Evolutionary conservation across 35 echinoderm and acorn worm species (phyloP).

Genomic region (Eucidaris tribuloides): DNA sequence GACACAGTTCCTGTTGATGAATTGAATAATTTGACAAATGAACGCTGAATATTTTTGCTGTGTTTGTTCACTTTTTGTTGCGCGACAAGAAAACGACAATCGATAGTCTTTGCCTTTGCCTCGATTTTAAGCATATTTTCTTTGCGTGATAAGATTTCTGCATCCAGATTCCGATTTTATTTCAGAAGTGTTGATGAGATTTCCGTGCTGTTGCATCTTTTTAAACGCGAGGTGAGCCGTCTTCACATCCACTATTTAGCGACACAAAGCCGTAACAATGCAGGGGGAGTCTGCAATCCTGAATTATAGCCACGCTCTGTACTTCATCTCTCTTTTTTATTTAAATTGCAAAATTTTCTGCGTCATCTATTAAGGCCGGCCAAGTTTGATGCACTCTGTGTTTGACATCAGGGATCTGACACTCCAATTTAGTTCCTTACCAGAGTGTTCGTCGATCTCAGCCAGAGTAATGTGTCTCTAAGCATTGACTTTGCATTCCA

Average conservation of each 20-base stretch:
- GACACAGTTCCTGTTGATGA: slow-evolving; percentile 29
- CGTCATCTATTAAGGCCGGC: slow-evolving; percentile 30
- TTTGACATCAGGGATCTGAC: slow-evolving; percentile 29
- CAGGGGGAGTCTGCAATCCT: background rate
- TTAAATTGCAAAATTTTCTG: background rate
- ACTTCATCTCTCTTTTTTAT: background rate
- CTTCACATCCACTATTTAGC: slow-evolving; percentile 19
- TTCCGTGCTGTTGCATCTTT: background rate
- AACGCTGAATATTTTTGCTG: slow-evolving; percentile 14
- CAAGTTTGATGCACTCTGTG: slow-evolving; percentile 31
- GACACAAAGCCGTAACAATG: slow-evolving; percentile 2
- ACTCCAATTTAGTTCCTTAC: slow-evolving; percentile 21
- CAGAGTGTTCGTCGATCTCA: slow-evolving; percentile 4
- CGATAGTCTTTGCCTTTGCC: background rate
- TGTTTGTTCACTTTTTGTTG: background rate
- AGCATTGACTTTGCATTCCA: slow-evolving; percentile 1
- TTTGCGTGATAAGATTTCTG: slow-evolving; percentile 28
- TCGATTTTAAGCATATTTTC: background rate
- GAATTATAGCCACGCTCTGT: background rate
- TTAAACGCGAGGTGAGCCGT: no score
- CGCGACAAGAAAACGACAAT: no score
- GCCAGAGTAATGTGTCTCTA: slow-evolving; percentile 21
- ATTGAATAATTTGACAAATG: slow-evolving; percentile 36
- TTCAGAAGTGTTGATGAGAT: slow-evolving; percentile 17
- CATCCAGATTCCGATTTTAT: slow-evolving; percentile 6